A percentile compares a stretch with the other conserved stretches of the same genome.
Conservation (phyloP, 2,113 vertebrate genomes). For the Cyprinodon tularosa region DNA sequence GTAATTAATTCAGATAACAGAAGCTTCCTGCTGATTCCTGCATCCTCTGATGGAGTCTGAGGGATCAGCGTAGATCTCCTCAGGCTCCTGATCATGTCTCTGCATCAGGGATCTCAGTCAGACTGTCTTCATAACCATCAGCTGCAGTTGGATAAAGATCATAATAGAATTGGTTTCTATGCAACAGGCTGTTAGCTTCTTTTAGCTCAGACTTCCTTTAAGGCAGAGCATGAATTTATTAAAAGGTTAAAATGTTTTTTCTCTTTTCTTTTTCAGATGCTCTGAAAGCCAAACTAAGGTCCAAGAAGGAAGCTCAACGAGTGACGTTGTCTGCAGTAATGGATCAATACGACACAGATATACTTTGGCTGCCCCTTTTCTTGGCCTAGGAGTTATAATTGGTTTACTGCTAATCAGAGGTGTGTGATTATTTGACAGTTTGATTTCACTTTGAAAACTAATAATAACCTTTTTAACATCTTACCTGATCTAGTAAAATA, state of each 20-base stretch:
- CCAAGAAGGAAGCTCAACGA: neutral
- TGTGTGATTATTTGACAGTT: neutral
- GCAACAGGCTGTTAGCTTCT: no score
- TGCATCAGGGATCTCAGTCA: no score
- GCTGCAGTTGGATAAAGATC: no score
- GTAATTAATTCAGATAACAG: no score
- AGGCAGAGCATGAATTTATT: neutral
- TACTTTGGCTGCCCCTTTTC: accelerated
- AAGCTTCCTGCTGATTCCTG: no score
- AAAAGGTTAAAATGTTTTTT: neutral
- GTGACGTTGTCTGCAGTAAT: accelerated
- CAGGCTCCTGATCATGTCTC: no score
- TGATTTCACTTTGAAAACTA: neutral
- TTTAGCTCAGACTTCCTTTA: neutral
- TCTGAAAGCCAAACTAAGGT: neutral
- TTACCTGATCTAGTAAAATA: no score
- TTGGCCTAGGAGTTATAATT: accelerated
- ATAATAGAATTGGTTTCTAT: neutral
- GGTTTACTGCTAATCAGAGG: accelerated
- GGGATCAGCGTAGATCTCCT: no score
- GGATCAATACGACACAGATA: accelerated
- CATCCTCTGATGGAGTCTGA: no score
- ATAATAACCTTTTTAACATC: neutral
- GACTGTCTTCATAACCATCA: no score
- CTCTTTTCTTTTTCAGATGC: constrained; percentile 27